Base-by-base conservation (phyloP, 2,113 vertebrate species). In the Acrocephalus kingi region DNA sequence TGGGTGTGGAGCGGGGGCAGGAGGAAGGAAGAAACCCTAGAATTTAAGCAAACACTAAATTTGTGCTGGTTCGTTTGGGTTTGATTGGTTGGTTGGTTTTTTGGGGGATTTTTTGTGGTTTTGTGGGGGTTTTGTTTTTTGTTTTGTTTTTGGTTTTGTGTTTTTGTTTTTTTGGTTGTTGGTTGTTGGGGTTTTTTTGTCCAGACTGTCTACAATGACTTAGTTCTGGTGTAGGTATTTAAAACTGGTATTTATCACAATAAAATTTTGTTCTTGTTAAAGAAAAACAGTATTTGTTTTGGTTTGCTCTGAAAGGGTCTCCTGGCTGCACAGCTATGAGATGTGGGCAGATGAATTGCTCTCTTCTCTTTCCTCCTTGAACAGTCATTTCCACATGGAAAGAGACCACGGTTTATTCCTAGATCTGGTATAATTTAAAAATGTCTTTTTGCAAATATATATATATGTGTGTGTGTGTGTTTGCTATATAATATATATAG, bases 1-100 rank as follows among this genome's bases (percentile, higher is more conserved):
- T 51, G 13, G 5, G 8, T 2, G 7, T 20, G 20, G 10, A 25
- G 13, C 16, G 10, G 9, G 39, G 5, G 10, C 25, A 14, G 12
- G 48, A 18, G 7, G 8, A 33, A 35, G 11, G 2, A 6, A 10
- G 2, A 21, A 21, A 5, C 0, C 2, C 5, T 25, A 84, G 9
- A 82, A 72, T 63, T 82, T 56, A 33, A 31, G 7, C 12, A 74
- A 83, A 28, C 28, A 28, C 9, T 66, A 12, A 19, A 82, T 74
- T 51, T 59, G 13, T 68, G 17, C 13, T 7, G 5, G 2, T 35
- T 35, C 35, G 25, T 39, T 25, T 11, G 28, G 67, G 43, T 43
- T 43, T 43, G 43, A 5, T 43, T 43, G 43, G 43, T 52, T 41
- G 14, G 15, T 69, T 28, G 11, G 4, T 13, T 17, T 33, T 17